Evolutionary conservation across 2,797 vertebrate genomes (phyloP).

Genomic region (Heterohyrax brucei): DNA sequence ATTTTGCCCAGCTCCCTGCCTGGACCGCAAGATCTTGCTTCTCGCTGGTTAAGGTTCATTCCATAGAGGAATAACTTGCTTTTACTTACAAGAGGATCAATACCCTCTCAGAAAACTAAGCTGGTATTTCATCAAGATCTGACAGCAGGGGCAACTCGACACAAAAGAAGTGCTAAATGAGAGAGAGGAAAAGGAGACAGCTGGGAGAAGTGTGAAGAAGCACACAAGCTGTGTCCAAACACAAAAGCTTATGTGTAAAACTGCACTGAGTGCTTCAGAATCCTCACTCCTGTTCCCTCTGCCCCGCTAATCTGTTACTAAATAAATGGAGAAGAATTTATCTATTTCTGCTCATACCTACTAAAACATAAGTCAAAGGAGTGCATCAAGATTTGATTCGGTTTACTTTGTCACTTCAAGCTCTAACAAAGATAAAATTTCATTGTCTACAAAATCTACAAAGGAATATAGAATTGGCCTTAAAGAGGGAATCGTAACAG

Average conservation of each 20-base stretch:
- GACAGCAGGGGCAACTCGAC: not conserved
- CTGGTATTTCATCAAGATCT: not conserved
- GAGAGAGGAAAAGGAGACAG: not conserved
- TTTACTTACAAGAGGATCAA: not conserved
- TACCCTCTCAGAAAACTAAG: not conserved
- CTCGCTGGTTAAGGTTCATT: not conserved
- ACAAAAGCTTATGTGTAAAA: not conserved
- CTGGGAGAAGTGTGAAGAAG: not conserved
- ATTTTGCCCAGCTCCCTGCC: not conserved
- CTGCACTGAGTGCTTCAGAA: not conserved
- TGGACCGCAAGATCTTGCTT: not conserved
- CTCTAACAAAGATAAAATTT: constrained; percentile 51
- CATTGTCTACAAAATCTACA: constrained; percentile 51
- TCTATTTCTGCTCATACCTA: not conserved
- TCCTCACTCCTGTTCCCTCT: not conserved
- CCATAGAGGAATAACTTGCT: not conserved
- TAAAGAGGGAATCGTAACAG: constrained; percentile 68
- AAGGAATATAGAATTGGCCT: constrained; percentile 53
- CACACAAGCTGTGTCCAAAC: not conserved
- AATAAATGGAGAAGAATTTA: not conserved
- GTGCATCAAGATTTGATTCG: constrained; percentile 40
- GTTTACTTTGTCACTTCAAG: constrained; percentile 50
- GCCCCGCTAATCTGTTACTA: not conserved
- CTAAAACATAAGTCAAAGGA: constrained; percentile 22
- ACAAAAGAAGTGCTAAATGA: accelerated